phyloP scores from a whole-genome alignment of 2,797 vertebrate species.

The Poeciliopsis paucimaculata region DNA sequence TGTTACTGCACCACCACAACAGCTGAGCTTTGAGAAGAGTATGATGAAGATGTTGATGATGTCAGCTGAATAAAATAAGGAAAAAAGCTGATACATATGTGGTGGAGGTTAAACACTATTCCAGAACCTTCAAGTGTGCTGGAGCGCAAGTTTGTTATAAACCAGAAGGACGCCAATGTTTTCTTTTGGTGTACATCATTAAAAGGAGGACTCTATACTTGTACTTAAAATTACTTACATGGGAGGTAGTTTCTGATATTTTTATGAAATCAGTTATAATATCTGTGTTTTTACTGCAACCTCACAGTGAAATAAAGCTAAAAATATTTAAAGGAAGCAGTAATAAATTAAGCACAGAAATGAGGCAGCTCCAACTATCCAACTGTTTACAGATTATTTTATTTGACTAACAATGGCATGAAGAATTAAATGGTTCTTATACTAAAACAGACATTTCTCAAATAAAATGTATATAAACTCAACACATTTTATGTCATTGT shows the following conservation, averaged over 20 bases:
- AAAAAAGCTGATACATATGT: conserved; percentile 5
- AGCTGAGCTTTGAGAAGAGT: conserved; percentile 60
- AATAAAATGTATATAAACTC: conserved; percentile 2
- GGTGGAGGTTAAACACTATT: not conserved
- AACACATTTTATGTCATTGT: not conserved
- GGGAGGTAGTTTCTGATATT: conserved; percentile 7
- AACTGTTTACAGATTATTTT: no score
- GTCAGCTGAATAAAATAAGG: conserved; percentile 14
- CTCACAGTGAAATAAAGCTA: conserved; percentile 15
- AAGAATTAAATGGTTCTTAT: not conserved
- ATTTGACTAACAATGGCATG: not conserved
- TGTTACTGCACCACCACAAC: conserved; percentile 56
- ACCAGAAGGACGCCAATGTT: conserved; percentile 23
- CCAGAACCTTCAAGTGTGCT: conserved; percentile 14
- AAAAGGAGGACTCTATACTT: conserved; percentile 2
- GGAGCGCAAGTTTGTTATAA: conserved; percentile 16
- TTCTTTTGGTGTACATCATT: conserved; percentile 24
- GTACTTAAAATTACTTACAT: conserved; percentile 8
- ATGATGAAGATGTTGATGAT: conserved; percentile 12
- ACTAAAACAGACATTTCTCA: not conserved
- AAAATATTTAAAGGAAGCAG: not conserved
- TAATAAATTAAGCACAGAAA: not conserved
- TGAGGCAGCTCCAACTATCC: no score
- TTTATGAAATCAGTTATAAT: conserved; percentile 19
- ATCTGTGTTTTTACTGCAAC: conserved; percentile 7